Conservation (phyloP, 2,797 vertebrate genomes). For the Clarias pachynema region DNA sequence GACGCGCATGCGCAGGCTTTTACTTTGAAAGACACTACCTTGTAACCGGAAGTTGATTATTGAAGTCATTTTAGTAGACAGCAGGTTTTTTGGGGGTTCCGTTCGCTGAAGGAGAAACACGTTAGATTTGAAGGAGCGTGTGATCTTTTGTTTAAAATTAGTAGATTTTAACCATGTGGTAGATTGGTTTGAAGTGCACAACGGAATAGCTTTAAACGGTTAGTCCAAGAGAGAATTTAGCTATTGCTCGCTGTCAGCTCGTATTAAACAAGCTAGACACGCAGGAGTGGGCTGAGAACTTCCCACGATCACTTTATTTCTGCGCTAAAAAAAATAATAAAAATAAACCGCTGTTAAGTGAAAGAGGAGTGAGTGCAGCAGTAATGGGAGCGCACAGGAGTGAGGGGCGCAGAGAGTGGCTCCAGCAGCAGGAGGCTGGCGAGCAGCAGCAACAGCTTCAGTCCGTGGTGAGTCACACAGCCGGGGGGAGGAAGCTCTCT, state of each 20-base stretch:
- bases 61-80: constrained; percentile 20
- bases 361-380: neutral
- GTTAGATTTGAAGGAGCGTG: neutral
- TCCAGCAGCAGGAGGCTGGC: constrained; percentile 66
- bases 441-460: constrained; percentile 67
- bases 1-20: constrained; percentile 42
- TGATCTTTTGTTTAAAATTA: neutral
- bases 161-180: neutral
- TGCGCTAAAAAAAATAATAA: neutral
- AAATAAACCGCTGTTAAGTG: no score
- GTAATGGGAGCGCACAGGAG: constrained; percentile 77
- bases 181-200: neutral
- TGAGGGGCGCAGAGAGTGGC: constrained; percentile 75
- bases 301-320: neutral
- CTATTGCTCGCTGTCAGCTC: neutral
- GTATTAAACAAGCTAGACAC: no score
- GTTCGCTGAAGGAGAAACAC: neutral
- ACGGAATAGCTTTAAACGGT: neutral
- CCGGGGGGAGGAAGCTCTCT: neutral
- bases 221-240: neutral
- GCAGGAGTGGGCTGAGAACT: neutral
- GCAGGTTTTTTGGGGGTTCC: neutral
- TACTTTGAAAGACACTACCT: constrained; percentile 31
- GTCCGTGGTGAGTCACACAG: constrained; percentile 58
- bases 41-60: constrained; percentile 7